phyloP scores from a whole-genome alignment of 2,888 invertebrate species.

The Boloria euphrosyne region DNA sequence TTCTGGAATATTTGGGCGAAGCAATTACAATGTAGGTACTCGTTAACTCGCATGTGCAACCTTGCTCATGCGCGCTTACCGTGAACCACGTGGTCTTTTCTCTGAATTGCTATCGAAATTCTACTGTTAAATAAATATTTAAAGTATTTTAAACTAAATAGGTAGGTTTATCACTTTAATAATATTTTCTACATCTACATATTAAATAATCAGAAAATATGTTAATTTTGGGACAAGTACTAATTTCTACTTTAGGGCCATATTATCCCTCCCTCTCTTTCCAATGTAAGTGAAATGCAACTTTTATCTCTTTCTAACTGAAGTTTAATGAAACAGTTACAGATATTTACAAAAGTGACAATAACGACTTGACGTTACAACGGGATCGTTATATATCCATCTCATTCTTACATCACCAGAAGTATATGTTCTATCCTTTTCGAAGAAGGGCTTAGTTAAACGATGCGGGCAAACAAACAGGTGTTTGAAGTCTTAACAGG shows the following conservation, averaged over 20 bases:
- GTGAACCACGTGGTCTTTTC: no score
- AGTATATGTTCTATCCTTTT: neutral
- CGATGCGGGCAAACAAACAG: conserved; percentile 15
- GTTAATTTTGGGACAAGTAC: neutral
- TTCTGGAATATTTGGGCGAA: no score
- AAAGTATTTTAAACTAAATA: no score
- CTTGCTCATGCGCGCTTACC: no score
- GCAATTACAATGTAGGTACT: no score
- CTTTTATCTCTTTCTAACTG: conserved; percentile 3
- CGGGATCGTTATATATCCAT: conserved; percentile 9
- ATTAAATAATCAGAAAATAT: neutral
- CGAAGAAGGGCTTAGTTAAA: neutral
- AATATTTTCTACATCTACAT: neutral
- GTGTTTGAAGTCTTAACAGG: conserved; percentile 19
- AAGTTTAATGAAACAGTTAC: conserved; percentile 4
- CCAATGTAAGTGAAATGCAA: neutral
- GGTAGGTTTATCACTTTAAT: no score
- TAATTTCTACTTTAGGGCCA: neutral
- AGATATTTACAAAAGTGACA: conserved; percentile 21
- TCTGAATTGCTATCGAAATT: no score
- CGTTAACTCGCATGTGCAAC: no score
- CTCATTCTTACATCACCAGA: neutral
- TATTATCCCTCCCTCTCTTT: neutral
- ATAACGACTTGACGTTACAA: conserved; percentile 15
- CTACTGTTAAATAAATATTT: no score